A percentile compares a stretch with the other conserved stretches of the same genome.
These are phyloP conservation scores for Melipona beecheii DNA, from an alignment of 2,888 invertebrate genomes.

Conservation along the genomic window DNA sequence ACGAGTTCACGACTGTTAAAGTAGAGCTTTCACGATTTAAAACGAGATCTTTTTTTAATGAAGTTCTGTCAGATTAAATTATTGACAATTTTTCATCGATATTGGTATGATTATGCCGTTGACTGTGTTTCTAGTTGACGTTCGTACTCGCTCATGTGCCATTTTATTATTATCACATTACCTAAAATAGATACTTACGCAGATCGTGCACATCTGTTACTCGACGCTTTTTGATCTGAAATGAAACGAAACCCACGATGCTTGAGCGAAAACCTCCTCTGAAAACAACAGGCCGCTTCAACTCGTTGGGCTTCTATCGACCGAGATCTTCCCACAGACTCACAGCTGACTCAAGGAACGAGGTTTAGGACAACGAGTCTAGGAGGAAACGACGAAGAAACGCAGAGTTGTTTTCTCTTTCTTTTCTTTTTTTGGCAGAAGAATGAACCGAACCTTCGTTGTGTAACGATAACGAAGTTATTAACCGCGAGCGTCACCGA, in stretches of 20 bases:
- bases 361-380: neutral
- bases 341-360: neutral
- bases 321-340: neutral
- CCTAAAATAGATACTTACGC: slow-evolving; percentile 1
- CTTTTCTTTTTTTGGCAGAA: no score
- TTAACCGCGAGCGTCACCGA: neutral
- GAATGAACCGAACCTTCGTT: neutral
- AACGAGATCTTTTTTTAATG: no score
- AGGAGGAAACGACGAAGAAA: neutral
- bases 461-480: neutral
- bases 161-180: slow-evolving; percentile 40
- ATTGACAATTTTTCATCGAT: no score
- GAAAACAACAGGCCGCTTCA: neutral
- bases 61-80: no score
- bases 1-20: no score
- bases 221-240: neutral
- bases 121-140: slow-evolving; percentile 7
- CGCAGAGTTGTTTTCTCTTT: neutral
- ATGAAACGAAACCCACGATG: slow-evolving; percentile 20
- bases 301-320: neutral
- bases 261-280: neutral
- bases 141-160: no score
- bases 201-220: slow-evolving; percentile 17
- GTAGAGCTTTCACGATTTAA: no score
- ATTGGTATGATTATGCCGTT: no score